A percentile compares a stretch with the other conserved stretches of the same genome.
phyloP scores from a whole-genome alignment of 2,888 invertebrate genomes.

The Cheilosia vulpina region DNA sequence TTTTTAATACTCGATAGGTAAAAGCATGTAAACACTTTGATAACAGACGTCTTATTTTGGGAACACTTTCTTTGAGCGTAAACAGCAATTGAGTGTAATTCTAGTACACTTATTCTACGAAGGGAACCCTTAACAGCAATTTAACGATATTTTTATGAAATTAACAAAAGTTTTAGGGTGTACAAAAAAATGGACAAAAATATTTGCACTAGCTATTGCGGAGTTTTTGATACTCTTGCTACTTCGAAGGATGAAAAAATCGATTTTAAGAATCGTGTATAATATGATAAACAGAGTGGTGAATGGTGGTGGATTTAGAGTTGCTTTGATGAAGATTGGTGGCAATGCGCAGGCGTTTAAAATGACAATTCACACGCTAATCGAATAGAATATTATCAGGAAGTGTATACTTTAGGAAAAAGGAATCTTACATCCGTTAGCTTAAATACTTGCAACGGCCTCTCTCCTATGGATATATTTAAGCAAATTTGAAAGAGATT shows the following conservation, averaged over 20 bases:
- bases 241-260: slow-evolving; percentile 63
- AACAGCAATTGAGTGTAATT: background rate
- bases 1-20: slow-evolving; percentile 20
- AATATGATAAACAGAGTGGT: slow-evolving; percentile 62
- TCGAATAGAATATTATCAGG: background rate
- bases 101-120: background rate
- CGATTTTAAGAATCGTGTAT: slow-evolving; percentile 55
- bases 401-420: background rate
- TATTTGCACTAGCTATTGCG: slow-evolving; percentile 51
- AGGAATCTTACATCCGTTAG: background rate
- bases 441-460: too few relatives aligned
- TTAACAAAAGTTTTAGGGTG: slow-evolving; percentile 13
- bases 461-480: too few relatives aligned
- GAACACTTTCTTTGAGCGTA: slow-evolving; percentile 5
- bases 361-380: background rate
- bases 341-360: slow-evolving; percentile 44
- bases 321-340: slow-evolving; percentile 56
- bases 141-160: slow-evolving; percentile 23
- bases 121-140: background rate
- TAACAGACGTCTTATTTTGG: slow-evolving; percentile 36
- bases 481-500: too few relatives aligned
- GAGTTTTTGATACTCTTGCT: slow-evolving; percentile 27
- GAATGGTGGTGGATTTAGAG: slow-evolving; percentile 33
- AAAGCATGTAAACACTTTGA: slow-evolving; percentile 68
- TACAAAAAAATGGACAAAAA: slow-evolving; percentile 46